These are phyloP conservation scores for Mirza zaza DNA, from an alignment of 2,113 vertebrate species.

Conservation along the genomic window DNA sequence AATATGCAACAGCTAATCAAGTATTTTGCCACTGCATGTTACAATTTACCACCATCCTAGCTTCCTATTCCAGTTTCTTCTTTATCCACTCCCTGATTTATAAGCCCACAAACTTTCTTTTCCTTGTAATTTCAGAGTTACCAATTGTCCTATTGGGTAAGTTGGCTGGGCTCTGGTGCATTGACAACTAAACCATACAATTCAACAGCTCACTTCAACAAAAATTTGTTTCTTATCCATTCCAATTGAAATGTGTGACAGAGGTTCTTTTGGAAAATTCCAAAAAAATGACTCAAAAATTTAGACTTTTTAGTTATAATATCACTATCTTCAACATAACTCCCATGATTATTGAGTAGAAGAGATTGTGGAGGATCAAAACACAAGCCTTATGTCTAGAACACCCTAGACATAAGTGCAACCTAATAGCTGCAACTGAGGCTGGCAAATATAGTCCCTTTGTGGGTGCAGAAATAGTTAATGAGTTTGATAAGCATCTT, in stretches of 20 bases:
- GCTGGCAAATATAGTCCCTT: too few relatives aligned
- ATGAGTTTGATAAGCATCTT: too few relatives aligned
- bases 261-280: neutral
- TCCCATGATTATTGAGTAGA: neutral
- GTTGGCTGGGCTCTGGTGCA: neutral
- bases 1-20: neutral
- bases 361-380: neutral
- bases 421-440: too few relatives aligned
- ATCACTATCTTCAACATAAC: neutral
- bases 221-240: neutral
- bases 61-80: neutral
- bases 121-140: neutral
- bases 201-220: neutral
- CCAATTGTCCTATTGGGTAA: neutral
- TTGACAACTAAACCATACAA: neutral
- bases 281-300: neutral
- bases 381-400: neutral
- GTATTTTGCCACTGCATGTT: neutral
- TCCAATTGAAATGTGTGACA: neutral
- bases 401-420: too few relatives aligned
- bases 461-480: too few relatives aligned
- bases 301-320: neutral
- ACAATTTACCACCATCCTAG: neutral
- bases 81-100: neutral
- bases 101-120: neutral